Conservation (phyloP, 2,113 vertebrate species). For the Naja naja region DNA sequence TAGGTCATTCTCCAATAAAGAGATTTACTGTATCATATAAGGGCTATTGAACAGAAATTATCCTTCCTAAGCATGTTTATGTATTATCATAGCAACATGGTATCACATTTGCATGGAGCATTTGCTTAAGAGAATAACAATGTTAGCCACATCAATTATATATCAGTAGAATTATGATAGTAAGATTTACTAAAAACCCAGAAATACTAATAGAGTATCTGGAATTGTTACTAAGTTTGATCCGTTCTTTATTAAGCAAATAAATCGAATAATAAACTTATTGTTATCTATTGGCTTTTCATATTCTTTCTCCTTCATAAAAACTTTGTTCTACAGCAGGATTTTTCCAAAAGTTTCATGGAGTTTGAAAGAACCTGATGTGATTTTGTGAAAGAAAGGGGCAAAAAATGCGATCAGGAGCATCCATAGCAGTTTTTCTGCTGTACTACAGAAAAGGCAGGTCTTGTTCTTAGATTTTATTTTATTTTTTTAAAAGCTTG, state of each 20-base stretch:
- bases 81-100: slow-evolving; percentile 76
- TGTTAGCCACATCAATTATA: slow-evolving; percentile 81
- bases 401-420: neutral
- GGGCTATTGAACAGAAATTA: slow-evolving; percentile 75
- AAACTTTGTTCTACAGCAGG: neutral
- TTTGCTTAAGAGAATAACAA: slow-evolving; percentile 75
- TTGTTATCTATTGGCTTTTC: neutral
- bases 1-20: slow-evolving; percentile 74
- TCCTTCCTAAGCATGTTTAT: slow-evolving; percentile 70
- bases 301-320: neutral
- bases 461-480: neutral
- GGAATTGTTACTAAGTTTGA: slow-evolving; percentile 44
- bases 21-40: slow-evolving; percentile 72
- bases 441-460: neutral
- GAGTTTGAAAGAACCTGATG: neutral
- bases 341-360: neutral
- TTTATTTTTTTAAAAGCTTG: neutral
- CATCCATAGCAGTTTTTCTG: neutral
- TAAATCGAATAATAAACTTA: slow-evolving; percentile 25
- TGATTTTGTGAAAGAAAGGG: neutral
- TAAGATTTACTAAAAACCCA: slow-evolving; percentile 60
- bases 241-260: slow-evolving; percentile 15
- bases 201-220: slow-evolving; percentile 44
- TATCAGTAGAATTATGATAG: slow-evolving; percentile 79
- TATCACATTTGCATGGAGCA: slow-evolving; percentile 73